Percentiles rank a stretch among this genome's conserved stretches.
phyloP scores from a whole-genome alignment of 2,797 vertebrate species.

The Esox lucius region DNA sequence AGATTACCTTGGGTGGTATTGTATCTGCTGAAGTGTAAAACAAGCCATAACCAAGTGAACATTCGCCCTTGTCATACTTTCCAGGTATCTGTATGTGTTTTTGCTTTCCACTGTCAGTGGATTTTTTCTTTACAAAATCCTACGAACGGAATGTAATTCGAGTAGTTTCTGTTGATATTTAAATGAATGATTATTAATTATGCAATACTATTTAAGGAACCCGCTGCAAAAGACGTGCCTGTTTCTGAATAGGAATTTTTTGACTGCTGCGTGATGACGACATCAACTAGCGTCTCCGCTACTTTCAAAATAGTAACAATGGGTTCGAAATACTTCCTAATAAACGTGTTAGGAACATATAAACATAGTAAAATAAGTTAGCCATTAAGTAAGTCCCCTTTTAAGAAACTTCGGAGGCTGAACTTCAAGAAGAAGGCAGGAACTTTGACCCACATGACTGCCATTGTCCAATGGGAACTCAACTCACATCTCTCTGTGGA shows the following conservation, averaged over 20 bases:
- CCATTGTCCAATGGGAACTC: constrained; percentile 11
- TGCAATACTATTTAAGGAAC: neutral
- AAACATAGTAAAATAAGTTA: neutral
- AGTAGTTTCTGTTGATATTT: neutral
- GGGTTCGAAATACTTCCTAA: neutral
- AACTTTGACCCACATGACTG: neutral
- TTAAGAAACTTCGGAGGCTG: neutral
- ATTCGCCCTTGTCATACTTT: neutral
- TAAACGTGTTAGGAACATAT: neutral
- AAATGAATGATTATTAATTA: neutral
- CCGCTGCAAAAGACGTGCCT: neutral
- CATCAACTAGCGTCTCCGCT: neutral
- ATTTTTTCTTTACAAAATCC: neutral
- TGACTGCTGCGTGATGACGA: constrained; percentile 1
- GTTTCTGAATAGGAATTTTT: neutral
- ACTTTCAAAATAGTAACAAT: neutral
- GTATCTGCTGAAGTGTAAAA: neutral
- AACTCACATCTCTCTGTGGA: neutral
- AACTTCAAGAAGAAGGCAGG: neutral
- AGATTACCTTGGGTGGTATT: neutral
- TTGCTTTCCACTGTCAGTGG: neutral
- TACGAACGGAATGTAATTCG: neutral
- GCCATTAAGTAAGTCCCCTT: neutral
- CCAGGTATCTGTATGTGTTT: neutral
- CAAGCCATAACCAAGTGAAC: neutral